These are phyloP conservation scores for Cyprinodon diabolis DNA, from an alignment of 2,797 vertebrate genomes.

Conservation along the genomic window DNA sequence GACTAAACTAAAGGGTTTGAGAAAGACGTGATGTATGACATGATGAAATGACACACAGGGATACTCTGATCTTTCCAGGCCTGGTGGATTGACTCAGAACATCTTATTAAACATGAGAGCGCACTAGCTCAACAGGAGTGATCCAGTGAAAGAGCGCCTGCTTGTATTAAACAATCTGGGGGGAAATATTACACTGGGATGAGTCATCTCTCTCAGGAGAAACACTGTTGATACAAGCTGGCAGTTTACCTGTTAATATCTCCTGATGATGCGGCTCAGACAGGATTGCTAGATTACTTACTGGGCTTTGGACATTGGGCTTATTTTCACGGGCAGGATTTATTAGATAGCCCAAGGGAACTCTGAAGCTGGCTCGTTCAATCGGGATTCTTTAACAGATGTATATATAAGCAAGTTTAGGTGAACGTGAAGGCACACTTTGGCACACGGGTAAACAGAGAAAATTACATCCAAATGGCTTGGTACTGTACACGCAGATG, in stretches of 20 bases:
- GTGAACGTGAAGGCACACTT: constrained; percentile 5
- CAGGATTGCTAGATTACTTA: constrained; percentile 48
- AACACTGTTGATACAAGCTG: constrained; percentile 63
- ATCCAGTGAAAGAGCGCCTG: constrained; percentile 35
- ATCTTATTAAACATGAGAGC: constrained; percentile 52
- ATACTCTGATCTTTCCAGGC: constrained; percentile 40
- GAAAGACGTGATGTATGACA: constrained; percentile 23
- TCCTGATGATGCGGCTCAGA: constrained; percentile 28
- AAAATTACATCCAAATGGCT: constrained; percentile 12
- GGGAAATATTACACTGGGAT: constrained; percentile 55
- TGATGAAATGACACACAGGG: constrained; percentile 46
- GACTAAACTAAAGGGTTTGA: constrained; percentile 14
- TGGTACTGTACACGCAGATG: constrained; percentile 13
- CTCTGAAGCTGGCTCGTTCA: constrained; percentile 56
- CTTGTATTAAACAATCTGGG: constrained; percentile 36
- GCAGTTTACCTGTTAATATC: constrained; percentile 65
- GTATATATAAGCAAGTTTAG: constrained; percentile 19
- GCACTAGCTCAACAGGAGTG: constrained; percentile 40
- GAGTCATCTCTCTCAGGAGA: constrained; percentile 68
- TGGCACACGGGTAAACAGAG: constrained; percentile 3
- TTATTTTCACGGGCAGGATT: constrained; percentile 67
- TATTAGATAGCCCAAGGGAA: constrained; percentile 63
- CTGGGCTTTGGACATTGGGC: constrained; percentile 51
- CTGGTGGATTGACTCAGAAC: constrained; percentile 46
- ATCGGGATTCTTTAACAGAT: constrained; percentile 50